phyloP scores from a whole-genome alignment of 2,113 vertebrate species.

The Hyperoodon ampullatus region DNA sequence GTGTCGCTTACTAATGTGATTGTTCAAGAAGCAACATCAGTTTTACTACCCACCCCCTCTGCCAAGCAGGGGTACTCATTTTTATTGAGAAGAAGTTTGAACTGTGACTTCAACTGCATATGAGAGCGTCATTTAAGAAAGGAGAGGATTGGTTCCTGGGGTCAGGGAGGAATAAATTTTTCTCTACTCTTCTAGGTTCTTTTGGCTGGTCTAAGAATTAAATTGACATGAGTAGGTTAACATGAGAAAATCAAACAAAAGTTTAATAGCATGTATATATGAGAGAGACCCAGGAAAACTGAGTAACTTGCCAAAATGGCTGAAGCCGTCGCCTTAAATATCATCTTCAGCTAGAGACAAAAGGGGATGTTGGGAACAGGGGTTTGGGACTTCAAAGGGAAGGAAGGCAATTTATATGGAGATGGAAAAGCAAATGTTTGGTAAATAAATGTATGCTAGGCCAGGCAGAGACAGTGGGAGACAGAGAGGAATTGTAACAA shows the following conservation, averaged over 20 bases:
- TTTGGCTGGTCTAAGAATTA: no score
- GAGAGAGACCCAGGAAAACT: neutral
- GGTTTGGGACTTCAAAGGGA: neutral
- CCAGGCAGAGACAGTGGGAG: neutral
- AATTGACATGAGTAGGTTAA: no score
- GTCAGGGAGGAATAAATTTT: no score
- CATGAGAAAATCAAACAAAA: neutral
- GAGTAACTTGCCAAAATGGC: neutral
- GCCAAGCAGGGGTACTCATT: neutral
- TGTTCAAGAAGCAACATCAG: neutral
- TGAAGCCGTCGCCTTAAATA: neutral
- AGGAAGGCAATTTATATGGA: neutral
- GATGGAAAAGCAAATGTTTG: neutral
- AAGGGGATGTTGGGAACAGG: neutral
- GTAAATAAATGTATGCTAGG: neutral
- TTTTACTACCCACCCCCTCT: neutral
- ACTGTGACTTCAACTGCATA: neutral
- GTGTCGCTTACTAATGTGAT: neutral
- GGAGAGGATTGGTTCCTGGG: neutral
- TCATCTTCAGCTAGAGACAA: neutral
- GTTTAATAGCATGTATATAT: neutral
- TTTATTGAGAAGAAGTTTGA: neutral
- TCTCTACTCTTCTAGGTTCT: no score
- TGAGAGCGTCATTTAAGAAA: neutral
- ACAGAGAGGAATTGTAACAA: neutral